phyloP scores from a whole-genome alignment of 1,140 invertebrate species.

The Anastrepha ludens region DNA sequence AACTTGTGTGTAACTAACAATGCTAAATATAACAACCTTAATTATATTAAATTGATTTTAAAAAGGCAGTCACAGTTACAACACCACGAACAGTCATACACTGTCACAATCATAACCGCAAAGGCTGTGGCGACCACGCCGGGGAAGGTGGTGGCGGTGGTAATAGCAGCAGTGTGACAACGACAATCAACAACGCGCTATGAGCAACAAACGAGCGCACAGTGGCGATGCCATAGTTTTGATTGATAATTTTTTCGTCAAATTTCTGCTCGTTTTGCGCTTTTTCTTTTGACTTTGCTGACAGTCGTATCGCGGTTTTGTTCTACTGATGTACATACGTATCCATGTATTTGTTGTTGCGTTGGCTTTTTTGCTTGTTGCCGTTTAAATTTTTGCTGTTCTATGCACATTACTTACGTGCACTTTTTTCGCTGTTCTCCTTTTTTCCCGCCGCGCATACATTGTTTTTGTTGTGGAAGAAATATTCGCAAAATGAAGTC shows the following conservation, averaged over 20 bases:
- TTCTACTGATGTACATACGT: too few species aligned
- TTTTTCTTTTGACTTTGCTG: not conserved
- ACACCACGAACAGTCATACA: not conserved
- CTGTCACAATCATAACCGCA: not conserved
- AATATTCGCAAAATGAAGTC: slow-evolving; percentile 45
- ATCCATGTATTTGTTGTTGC: not conserved
- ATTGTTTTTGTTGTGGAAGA: not conserved
- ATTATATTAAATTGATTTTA: slow-evolving; percentile 55
- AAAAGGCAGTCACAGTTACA: slow-evolving; percentile 10
- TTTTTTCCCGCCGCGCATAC: not conserved
- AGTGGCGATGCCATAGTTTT: slow-evolving; percentile 21
- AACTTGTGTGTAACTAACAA: not conserved
- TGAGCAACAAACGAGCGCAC: not conserved
- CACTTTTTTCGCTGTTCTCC: not conserved
- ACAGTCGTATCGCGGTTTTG: too few species aligned
- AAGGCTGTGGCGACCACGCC: not conserved
- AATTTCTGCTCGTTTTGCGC: not conserved
- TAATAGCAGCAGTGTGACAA: slow-evolving; percentile 11
- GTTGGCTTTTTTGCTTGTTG: not conserved
- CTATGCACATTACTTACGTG: not conserved
- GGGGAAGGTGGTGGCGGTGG: not conserved
- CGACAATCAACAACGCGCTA: slow-evolving; percentile 25
- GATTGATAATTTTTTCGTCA: slow-evolving; percentile 42
- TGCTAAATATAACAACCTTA: slow-evolving; percentile 44
- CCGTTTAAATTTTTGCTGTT: not conserved